phyloP scores from a whole-genome alignment of 2,113 vertebrate species.

The Salvelinus namaycush region DNA sequence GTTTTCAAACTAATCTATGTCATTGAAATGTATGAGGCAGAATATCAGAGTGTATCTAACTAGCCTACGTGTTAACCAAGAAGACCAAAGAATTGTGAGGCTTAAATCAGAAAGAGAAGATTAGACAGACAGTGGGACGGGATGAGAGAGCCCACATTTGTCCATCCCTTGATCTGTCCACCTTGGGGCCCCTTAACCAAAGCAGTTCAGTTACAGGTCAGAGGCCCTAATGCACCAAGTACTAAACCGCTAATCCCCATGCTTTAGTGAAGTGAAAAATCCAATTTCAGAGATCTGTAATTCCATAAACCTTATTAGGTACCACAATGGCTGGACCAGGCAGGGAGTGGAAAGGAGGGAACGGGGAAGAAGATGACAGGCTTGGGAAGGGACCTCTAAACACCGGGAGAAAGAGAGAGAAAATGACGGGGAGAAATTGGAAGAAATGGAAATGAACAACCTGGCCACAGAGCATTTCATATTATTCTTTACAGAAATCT shows the following conservation, averaged over 20 bases:
- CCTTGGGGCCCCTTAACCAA: constrained; percentile 32
- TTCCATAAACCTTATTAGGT: constrained; percentile 72
- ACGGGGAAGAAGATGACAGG: background rate
- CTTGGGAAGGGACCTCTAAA: background rate
- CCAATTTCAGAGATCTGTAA: constrained; percentile 74
- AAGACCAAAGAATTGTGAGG: constrained; percentile 47
- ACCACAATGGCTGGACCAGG: constrained; percentile 55
- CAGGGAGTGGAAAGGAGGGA: background rate
- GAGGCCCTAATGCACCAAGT: constrained; percentile 19
- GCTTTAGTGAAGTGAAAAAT: constrained; percentile 63
- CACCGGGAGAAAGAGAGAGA: background rate
- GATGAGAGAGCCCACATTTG: background rate
- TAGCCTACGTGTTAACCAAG: constrained; percentile 38
- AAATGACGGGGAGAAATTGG: background rate
- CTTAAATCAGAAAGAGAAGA: constrained; percentile 55
- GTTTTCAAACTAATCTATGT: no score
- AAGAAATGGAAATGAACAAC: background rate
- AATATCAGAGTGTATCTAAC: background rate
- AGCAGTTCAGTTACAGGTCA: constrained; percentile 61
- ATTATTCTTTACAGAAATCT: no score
- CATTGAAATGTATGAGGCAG: no score
- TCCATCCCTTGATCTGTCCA: constrained; percentile 31
- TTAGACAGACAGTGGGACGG: constrained; percentile 15
- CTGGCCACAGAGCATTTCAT: no score
- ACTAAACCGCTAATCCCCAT: constrained; percentile 56